These are phyloP conservation scores for Gymnarchus niloticus DNA, from an alignment of 2,113 vertebrate genomes.

Conservation along the genomic window DNA sequence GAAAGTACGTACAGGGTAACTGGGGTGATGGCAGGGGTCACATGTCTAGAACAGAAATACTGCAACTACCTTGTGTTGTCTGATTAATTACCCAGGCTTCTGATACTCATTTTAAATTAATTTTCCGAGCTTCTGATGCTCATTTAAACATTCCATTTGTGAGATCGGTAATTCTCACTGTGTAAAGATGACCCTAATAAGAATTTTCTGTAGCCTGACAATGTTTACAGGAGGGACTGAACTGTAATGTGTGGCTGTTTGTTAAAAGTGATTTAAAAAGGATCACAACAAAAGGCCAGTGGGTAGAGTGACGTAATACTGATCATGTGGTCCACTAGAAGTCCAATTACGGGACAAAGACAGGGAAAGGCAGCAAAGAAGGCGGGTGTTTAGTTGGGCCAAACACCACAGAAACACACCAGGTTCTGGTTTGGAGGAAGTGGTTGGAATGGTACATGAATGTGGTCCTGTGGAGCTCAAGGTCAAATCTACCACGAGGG, in stretches of 20 bases:
- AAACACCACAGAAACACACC: neutral
- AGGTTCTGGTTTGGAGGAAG: neutral
- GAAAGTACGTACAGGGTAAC: neutral
- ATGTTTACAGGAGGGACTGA: neutral
- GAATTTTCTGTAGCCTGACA: neutral
- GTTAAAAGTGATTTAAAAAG: neutral
- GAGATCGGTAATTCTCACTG: neutral
- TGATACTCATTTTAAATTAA: neutral
- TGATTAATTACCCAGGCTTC: neutral
- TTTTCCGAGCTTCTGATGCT: neutral
- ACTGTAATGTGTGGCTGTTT: neutral
- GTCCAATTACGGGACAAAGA: neutral
- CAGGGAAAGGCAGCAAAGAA: neutral
- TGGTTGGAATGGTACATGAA: neutral
- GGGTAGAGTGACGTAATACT: slow-evolving; percentile 9
- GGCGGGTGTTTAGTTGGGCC: neutral
- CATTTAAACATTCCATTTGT: neutral
- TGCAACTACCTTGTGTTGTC: neutral
- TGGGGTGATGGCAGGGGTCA: neutral
- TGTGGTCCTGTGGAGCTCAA: neutral
- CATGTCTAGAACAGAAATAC: neutral
- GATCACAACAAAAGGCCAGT: neutral
- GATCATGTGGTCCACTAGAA: neutral
- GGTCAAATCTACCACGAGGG: neutral
- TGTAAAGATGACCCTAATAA: slow-evolving; percentile 1